A percentile compares a stretch with the other conserved stretches of the same genome.
Evolutionary conservation across 2,797 vertebrate genomes (phyloP).

Genomic region (Orestias chungarensis): DNA sequence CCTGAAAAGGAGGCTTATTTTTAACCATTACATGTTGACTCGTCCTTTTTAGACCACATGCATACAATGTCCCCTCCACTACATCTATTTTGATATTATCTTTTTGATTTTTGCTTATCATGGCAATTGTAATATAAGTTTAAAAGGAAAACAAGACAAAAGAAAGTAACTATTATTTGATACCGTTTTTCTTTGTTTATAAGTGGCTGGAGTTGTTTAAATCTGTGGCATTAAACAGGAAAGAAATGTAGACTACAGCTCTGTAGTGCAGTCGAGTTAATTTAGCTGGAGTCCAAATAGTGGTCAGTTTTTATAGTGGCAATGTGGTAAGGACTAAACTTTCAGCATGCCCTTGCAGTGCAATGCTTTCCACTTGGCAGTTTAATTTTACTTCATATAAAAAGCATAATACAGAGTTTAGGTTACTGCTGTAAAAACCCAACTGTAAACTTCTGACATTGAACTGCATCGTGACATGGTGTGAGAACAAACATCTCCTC

Average conservation of each 20-base stretch:
- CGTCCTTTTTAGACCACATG: too few species aligned
- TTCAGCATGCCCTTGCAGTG: constrained; percentile 23
- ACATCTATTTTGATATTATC: too few species aligned
- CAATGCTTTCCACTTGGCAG: constrained; percentile 20
- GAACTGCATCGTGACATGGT: too few species aligned
- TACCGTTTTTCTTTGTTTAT: constrained; percentile 8
- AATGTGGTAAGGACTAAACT: constrained; percentile 32
- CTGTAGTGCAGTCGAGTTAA: constrained; percentile 44
- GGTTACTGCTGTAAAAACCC: too few species aligned
- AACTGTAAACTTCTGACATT: background rate
- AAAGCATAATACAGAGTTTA: too few species aligned
- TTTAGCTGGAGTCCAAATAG: constrained; percentile 58
- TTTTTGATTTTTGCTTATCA: too few species aligned
- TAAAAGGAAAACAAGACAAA: constrained; percentile 29
- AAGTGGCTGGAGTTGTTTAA: constrained; percentile 31
- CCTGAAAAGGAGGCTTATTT: too few species aligned
- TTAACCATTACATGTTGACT: too few species aligned
- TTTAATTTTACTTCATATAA: constrained; percentile 23
- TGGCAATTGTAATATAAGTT: constrained; percentile 18
- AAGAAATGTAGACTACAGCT: constrained; percentile 59
- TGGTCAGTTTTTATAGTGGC: constrained; percentile 63
- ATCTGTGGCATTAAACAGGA: constrained; percentile 52
- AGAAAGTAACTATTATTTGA: constrained; percentile 32
- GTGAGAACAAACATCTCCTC: too few species aligned
- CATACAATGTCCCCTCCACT: background rate